Evolutionary conservation across 2,797 vertebrate species (phyloP).

Genomic region (Notolabrus celidotus): DNA sequence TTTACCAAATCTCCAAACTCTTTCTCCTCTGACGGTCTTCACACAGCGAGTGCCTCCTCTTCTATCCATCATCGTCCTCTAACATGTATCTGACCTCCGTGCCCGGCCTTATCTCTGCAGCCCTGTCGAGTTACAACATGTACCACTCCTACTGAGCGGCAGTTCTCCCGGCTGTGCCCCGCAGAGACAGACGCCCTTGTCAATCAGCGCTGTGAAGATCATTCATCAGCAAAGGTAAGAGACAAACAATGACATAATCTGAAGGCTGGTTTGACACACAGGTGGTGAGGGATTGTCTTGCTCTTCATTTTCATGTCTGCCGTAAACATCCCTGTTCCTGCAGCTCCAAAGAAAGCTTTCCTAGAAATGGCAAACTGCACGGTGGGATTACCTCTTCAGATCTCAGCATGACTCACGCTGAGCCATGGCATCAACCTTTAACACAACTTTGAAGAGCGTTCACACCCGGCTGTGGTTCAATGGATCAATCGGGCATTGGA

Average conservation of each 20-base stretch:
- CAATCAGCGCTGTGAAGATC: slow-evolving; percentile 46
- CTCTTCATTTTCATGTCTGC: slow-evolving; percentile 35
- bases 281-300: not conserved
- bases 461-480: slow-evolving; percentile 54
- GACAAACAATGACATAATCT: slow-evolving; percentile 45
- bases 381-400: slow-evolving; percentile 54
- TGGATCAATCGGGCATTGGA: slow-evolving; percentile 44
- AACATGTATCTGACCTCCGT: slow-evolving; percentile 47
- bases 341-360: slow-evolving; percentile 46
- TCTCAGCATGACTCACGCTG: slow-evolving; percentile 57
- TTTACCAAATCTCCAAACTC: too few species aligned
- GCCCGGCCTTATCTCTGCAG: slow-evolving; percentile 42
- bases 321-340: slow-evolving; percentile 50
- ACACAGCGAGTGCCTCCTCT: slow-evolving; percentile 17
- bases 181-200: slow-evolving; percentile 49
- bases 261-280: slow-evolving; percentile 18
- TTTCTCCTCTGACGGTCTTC: slow-evolving; percentile 10
- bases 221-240: slow-evolving; percentile 26
- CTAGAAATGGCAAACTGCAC: slow-evolving; percentile 53
- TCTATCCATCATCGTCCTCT: slow-evolving; percentile 29
- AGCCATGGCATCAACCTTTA: slow-evolving; percentile 66
- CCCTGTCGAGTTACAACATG: slow-evolving; percentile 68
- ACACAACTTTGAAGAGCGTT: slow-evolving; percentile 67
- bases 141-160: slow-evolving; percentile 39
- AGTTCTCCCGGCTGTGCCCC: slow-evolving; percentile 39